Conservation (phyloP, 1,140 invertebrate species). For the Nebria ingens region DNA sequence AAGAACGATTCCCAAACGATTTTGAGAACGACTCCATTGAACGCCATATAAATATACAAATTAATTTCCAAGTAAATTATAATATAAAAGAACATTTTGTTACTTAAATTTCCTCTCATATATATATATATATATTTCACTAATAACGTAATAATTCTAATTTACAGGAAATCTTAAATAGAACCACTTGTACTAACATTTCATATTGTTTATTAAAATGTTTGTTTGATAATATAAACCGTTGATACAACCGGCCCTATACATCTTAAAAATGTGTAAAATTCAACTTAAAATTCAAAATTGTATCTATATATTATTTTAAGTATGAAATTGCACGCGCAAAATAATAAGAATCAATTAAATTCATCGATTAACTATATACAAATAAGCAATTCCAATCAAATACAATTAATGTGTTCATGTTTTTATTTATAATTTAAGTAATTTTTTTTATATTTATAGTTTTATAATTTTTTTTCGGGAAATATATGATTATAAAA, state of each 20-base stretch:
- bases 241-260: no score
- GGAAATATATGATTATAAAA: no score
- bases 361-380: not conserved
- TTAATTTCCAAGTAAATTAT: no score
- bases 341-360: not conserved
- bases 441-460: not conserved
- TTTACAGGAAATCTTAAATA: not conserved
- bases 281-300: no score
- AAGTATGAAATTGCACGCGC: conserved; percentile 9
- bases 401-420: not conserved
- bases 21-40: no score
- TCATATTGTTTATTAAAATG: not conserved
- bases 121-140: not conserved
- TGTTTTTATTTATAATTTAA: not conserved
- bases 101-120: no score
- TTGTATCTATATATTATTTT: no score
- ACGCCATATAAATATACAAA: no score
- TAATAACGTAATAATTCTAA: not conserved
- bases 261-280: no score
- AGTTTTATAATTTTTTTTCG: not conserved
- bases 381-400: conserved; percentile 4
- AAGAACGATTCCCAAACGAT: no score
- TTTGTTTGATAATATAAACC: no score
- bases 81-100: no score
- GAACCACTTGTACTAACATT: not conserved